Evolutionary conservation across 2,888 invertebrate species (phyloP), one percentile per base, ranked within the genome.

Genomic region (Andrena marginata): DNA sequence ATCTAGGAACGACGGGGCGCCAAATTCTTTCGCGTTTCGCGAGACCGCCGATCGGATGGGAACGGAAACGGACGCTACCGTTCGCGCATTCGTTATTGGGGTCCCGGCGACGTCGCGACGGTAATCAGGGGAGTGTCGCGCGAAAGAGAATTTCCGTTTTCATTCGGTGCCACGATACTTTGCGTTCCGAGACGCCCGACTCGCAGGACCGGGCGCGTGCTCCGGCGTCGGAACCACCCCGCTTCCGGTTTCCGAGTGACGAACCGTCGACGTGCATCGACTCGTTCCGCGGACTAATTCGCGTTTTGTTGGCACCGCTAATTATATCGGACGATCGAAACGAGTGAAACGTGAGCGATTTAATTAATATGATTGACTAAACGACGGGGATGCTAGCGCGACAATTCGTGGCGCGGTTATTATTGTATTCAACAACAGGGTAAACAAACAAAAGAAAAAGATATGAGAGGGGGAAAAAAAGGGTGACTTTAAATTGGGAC

Each of bases 401-500:
- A 85, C 86, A 86, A 89, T 91, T 90, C 42, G 88, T 91, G 89
- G 88, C 70, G 84, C 90, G 88, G 86, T 89, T 89, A 88, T 87
- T 91, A 93, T 92, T 92, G 88, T 92, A 94, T 93, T 93, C 90
- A 90, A 92, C 87, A 91, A 94, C 94, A 94, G 94, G 94, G 94
- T 94, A 94, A 92, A 85, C 82, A 84, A 85, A 79, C 85, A 86
- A 42, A 67, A 65, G 33, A 67, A 65, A 20, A 26, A 54, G 49
- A 59, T 64, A 20, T 49, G 26, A 67, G 26, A 70, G 59, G 54
- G 65, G 54, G 65, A 84, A 23, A 10, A 48, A 48, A 51, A n/a
- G 7, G 23, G 59, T 77, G 74, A 84, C 87, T 89, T 90, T 88
- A 71, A 84, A 86, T 89, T 88, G 88, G 87, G 86, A 91, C 85